Base-by-base conservation (phyloP, 2,888 invertebrate species). In the Patella pellucida region DNA sequence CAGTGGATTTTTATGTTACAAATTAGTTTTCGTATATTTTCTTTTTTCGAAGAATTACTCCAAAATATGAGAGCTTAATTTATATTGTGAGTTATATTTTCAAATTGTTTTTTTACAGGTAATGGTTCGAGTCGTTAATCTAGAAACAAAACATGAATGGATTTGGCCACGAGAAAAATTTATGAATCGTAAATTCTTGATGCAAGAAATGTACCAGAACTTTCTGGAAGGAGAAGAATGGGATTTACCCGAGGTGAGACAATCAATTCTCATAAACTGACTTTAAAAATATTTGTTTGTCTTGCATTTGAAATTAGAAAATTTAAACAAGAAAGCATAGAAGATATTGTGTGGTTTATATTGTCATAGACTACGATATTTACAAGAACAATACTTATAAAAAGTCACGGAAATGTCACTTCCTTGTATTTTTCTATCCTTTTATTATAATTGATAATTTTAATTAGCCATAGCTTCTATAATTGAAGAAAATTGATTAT, bases 141-240 rank as follows among this genome's bases (percentile, higher is more conserved):
- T 92, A 67, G 90, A 92, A 73, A 92, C 92, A 5, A 92, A 91
- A 74, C 91, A 91, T 51, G 92, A 92, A 81, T 93, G 92, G 87
- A 86, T 92, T 16, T 93, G 93, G 93, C 88, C 91, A 31, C 91
- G 91, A 78, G 90, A 91, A 68, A 92, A 92, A 79, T 93, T 93
- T 86, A 84, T 92, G 70, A 92, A 92, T 85, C 86, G 93, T 69
- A 90, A 92, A 81, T 92, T 91, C 82, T 88, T 92, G 71, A 93
- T 93, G 93, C 92, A 92, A 83, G 93, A 93, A 83, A 92, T 93
- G 92, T 93, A 92, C 82, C 89, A 92, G 79, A 92, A 92, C 74
- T 93, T 91, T 84, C 89, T 90, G 79, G 92, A 93, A 62, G 92
- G 92, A 12, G 91, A 92, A 41, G 90, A 91, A 12, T 92, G 92